A percentile compares a stretch with the other conserved stretches of the same genome.
These are phyloP conservation scores for Atopsyche davidsoni DNA, from an alignment of 1,140 invertebrate species.

Conservation along the genomic window DNA sequence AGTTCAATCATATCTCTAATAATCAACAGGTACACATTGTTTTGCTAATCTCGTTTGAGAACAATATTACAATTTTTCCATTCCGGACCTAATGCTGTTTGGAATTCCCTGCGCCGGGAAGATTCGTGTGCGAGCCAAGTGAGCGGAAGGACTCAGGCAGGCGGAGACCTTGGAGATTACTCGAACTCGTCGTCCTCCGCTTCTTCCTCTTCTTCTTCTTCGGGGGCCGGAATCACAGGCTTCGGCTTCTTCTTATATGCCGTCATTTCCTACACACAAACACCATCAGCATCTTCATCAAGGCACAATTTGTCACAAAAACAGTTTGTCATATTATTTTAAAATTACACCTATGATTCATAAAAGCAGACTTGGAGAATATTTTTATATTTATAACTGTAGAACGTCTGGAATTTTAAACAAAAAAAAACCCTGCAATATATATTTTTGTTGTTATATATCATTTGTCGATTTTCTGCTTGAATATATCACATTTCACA, in stretches of 20 bases:
- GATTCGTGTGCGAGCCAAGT: slow-evolving; percentile 1
- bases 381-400: too few species aligned
- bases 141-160: neutral
- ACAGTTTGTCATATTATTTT: neutral
- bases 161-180: slow-evolving; percentile 33
- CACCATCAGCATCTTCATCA: neutral
- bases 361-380: too few species aligned
- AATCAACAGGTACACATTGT: slow-evolving; percentile 22
- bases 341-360: too few species aligned
- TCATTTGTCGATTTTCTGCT: too few species aligned
- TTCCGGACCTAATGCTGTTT: slow-evolving; percentile 13
- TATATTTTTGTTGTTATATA: too few species aligned
- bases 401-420: too few species aligned
- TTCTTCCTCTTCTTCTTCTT: slow-evolving; percentile 54
- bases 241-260: slow-evolving; percentile 70
- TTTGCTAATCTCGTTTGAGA: slow-evolving; percentile 18
- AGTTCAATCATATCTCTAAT: slow-evolving; percentile 17
- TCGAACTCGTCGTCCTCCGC: slow-evolving; percentile 53
- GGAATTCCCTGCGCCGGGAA: slow-evolving; percentile 17
- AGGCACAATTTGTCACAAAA: neutral
- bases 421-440: too few species aligned
- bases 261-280: slow-evolving; percentile 61
- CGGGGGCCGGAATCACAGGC: slow-evolving; percentile 46
- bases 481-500: too few species aligned
- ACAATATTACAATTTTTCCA: too few species aligned